These are phyloP conservation scores for Drosophila novamexicana DNA, from an alignment of 1,140 invertebrate genomes.

Conservation along the genomic window DNA sequence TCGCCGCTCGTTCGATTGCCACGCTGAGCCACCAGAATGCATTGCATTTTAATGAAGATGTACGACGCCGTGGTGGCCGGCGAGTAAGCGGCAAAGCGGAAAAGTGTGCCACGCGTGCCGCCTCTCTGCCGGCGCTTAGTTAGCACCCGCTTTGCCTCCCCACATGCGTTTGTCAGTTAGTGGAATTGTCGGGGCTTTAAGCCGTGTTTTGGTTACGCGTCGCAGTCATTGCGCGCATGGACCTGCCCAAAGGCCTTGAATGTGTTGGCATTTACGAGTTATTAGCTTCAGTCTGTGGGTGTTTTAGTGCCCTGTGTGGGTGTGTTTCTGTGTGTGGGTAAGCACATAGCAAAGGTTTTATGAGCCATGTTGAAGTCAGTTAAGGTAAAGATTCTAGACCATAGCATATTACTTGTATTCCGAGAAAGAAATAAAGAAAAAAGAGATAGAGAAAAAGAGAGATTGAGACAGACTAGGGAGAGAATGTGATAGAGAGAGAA, in stretches of 20 bases:
- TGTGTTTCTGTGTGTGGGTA: background rate
- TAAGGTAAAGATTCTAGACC: too few relatives aligned
- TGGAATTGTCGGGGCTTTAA: slow-evolving; percentile 19
- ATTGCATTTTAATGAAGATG: slow-evolving; percentile 82
- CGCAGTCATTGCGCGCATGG: slow-evolving; percentile 49
- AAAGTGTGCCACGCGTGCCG: slow-evolving; percentile 33
- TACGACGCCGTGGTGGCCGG: slow-evolving; percentile 43
- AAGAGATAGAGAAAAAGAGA: too few relatives aligned
- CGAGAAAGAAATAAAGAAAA: too few relatives aligned
- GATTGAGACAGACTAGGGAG: too few relatives aligned
- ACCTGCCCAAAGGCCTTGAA: slow-evolving; percentile 50
- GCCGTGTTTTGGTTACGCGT: slow-evolving; percentile 31
- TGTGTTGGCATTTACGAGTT: slow-evolving; percentile 61
- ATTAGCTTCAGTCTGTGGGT: slow-evolving; percentile 26
- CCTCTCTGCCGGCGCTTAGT: slow-evolving; percentile 60
- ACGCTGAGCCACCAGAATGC: slow-evolving; percentile 59
- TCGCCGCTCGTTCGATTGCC: slow-evolving; percentile 34
- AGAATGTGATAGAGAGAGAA: too few relatives aligned
- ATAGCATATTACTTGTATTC: too few relatives aligned
- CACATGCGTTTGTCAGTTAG: slow-evolving; percentile 26
- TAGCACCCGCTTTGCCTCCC: slow-evolving; percentile 29
- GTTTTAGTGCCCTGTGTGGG: slow-evolving; percentile 14
- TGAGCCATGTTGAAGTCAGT: too few relatives aligned
- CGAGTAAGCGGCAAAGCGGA: slow-evolving; percentile 6
- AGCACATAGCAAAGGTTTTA: background rate